Evolutionary conservation across 1,140 invertebrate genomes (phyloP).

Genomic region (Aphidius ervi): DNA sequence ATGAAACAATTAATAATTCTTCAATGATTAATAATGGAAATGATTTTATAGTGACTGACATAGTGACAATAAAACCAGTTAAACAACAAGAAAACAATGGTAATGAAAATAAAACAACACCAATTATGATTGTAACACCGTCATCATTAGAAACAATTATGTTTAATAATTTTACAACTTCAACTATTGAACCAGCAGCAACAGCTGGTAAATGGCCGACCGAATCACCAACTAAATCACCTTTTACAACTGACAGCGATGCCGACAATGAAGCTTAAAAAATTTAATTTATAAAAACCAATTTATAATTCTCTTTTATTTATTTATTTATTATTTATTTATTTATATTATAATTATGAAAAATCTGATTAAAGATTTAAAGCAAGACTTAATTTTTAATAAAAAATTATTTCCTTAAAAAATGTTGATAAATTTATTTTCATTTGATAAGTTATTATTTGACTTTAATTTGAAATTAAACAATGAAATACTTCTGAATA

Average conservation of each 20-base stretch:
- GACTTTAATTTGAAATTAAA: too few species aligned
- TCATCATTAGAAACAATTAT: slow-evolving; percentile 38
- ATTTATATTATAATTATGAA: slow-evolving; percentile 27
- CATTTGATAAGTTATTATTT: too few species aligned
- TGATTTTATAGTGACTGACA: too few species aligned
- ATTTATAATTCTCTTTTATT: slow-evolving; percentile 20
- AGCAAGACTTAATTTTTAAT: too few species aligned
- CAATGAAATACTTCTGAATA: too few species aligned
- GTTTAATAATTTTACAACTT: slow-evolving; percentile 38
- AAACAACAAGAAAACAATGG: slow-evolving; percentile 21
- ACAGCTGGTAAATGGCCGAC: slow-evolving; percentile 51
- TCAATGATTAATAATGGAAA: too few species aligned
- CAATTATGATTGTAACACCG: slow-evolving; percentile 28
- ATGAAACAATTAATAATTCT: not conserved
- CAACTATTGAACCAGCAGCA: slow-evolving; percentile 35
- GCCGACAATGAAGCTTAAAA: slow-evolving; percentile 48
- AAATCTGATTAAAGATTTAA: too few species aligned
- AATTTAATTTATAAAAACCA: slow-evolving; percentile 21
- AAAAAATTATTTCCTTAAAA: too few species aligned
- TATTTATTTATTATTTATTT: slow-evolving; percentile 25
- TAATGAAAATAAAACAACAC: slow-evolving; percentile 21
- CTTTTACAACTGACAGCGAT: slow-evolving; percentile 36
- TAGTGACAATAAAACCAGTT: slow-evolving; percentile 13
- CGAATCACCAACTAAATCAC: slow-evolving; percentile 37
- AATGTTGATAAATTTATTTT: too few species aligned